phyloP scores from a whole-genome alignment of 2,888 invertebrate genomes.

The Yponomeuta sedellus region DNA sequence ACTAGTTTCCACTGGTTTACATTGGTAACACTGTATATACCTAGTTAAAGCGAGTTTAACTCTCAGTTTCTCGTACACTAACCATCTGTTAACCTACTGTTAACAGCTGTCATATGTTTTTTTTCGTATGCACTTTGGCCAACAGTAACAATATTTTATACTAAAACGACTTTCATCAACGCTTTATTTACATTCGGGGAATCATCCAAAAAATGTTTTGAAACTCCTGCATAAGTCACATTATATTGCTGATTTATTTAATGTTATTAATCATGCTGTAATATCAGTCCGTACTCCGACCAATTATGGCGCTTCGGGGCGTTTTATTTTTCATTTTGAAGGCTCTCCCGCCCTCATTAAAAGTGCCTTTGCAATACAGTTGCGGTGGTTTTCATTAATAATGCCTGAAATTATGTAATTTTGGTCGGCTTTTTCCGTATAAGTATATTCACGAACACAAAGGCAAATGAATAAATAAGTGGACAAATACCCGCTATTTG shows the following conservation, averaged over 20 bases:
- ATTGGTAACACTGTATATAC: too few species aligned
- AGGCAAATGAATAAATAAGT: background rate
- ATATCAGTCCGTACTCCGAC: conserved; percentile 25
- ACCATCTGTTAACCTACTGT: too few species aligned
- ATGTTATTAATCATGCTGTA: conserved; percentile 30
- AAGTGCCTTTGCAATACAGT: background rate
- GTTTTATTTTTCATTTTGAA: conserved; percentile 4
- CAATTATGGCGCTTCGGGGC: conserved; percentile 21
- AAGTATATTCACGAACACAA: background rate
- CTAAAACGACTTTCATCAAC: too few species aligned
- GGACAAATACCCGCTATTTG: background rate
- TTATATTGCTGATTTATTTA: conserved; percentile 27
- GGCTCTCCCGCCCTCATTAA: background rate
- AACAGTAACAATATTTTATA: too few species aligned
- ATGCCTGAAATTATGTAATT: background rate
- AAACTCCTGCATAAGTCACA: background rate
- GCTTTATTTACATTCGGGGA: too few species aligned
- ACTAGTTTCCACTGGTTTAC: too few species aligned
- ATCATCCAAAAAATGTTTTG: too few species aligned
- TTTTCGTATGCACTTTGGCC: too few species aligned
- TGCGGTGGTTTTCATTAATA: background rate
- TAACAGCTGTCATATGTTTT: too few species aligned
- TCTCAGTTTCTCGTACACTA: too few species aligned
- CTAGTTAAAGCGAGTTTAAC: too few species aligned
- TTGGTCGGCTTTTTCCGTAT: background rate